A percentile compares a stretch with the other conserved stretches of the same genome.
phyloP scores from a whole-genome alignment of 2,797 vertebrate genomes.

The Amphiprion clarkii region DNA sequence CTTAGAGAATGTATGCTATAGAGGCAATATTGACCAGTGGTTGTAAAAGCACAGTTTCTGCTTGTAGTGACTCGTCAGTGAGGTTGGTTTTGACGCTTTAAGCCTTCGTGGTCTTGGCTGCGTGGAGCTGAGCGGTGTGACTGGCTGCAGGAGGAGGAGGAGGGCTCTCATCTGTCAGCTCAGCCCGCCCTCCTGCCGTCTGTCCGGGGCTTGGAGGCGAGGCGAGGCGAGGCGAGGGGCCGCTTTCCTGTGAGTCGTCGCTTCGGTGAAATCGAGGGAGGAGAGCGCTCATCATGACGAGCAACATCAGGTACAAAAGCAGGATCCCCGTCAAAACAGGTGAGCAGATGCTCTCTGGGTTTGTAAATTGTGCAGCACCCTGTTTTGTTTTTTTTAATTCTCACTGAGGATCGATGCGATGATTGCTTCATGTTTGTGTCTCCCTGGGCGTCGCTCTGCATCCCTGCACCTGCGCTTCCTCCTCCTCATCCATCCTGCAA shows the following conservation, averaged over 20 bases:
- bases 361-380: background rate
- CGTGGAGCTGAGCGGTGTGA: constrained; percentile 6
- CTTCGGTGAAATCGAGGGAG: constrained; percentile 50
- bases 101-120: constrained; percentile 11
- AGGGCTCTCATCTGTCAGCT: constrained; percentile 51
- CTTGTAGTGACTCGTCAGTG: background rate
- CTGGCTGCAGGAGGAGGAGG: constrained; percentile 41
- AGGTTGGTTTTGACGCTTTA: constrained; percentile 1
- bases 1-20: too few relatives aligned
- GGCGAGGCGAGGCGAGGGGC: constrained; percentile 52
- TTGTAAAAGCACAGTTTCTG: too few relatives aligned
- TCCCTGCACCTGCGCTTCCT: constrained; percentile 83
- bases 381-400: background rate
- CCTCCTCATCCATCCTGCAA: constrained; percentile 61
- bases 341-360: constrained; percentile 71
- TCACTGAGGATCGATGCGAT: constrained; percentile 15
- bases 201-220: constrained; percentile 57
- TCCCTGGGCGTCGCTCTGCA: constrained; percentile 76
- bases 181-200: constrained; percentile 61
- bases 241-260: constrained; percentile 59
- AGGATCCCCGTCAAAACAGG: constrained; percentile 93
- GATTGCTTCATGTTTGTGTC: constrained; percentile 62
- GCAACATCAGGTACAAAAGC: constrained; percentile 93
- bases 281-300: constrained; percentile 88
- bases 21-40: too few relatives aligned